Conservation (phyloP, 2,888 invertebrate genomes). For the Cordylochernes scorpioides region DNA sequence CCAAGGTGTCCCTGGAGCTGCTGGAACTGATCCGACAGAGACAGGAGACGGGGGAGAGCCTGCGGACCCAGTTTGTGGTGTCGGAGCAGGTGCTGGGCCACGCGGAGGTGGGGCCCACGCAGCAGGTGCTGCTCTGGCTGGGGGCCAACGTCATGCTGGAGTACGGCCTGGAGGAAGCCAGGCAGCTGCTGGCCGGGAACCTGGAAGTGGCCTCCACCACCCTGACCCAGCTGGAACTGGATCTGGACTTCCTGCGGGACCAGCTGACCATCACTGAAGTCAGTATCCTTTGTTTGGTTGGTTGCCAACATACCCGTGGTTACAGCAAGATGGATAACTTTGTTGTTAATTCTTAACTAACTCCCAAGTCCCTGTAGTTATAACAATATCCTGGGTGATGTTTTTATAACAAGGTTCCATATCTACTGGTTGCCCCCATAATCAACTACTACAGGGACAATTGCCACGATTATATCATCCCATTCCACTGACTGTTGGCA, state of each 20-base stretch:
- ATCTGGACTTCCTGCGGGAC: slow-evolving; percentile 79
- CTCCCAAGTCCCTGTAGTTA: no score
- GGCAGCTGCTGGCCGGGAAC: slow-evolving; percentile 50
- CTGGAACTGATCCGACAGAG: slow-evolving; percentile 59
- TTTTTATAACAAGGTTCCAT: no score
- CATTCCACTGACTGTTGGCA: no score
- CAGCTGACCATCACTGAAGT: slow-evolving; percentile 96
- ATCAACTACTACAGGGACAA: no score
- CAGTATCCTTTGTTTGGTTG: slow-evolving; percentile 27
- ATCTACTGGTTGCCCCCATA: no score
- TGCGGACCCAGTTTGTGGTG: slow-evolving; percentile 64
- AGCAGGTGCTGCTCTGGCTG: slow-evolving; percentile 45
- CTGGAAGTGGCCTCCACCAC: slow-evolving; percentile 56
- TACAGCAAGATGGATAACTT: no score
- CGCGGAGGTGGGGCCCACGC: slow-evolving; percentile 61
- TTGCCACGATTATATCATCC: no score
- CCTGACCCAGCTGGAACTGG: slow-evolving; percentile 57
- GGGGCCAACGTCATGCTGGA: slow-evolving; percentile 86
- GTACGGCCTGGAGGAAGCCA: slow-evolving; percentile 70
- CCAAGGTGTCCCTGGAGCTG: slow-evolving; percentile 68
- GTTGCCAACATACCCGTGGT: no score
- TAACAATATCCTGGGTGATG: no score
- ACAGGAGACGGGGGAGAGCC: slow-evolving; percentile 30
- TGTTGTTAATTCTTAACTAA: no score
- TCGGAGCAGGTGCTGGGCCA: slow-evolving; percentile 71